Base-by-base conservation (phyloP, 2,113 vertebrate genomes). In the Reinhardtius hippoglossoides region DNA sequence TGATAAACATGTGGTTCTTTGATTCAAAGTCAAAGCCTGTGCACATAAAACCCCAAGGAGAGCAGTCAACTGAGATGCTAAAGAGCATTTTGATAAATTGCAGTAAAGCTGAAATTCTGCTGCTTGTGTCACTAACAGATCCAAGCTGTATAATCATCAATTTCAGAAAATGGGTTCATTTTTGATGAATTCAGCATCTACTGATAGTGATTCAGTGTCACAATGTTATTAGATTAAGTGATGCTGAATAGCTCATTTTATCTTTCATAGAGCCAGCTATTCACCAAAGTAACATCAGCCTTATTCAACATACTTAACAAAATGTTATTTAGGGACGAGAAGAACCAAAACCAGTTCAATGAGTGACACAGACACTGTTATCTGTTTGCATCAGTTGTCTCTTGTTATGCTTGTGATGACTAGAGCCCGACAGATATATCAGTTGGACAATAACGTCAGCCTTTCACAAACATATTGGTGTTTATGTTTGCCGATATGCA, bases 61-160 rank as follows among this genome's bases (percentile, higher is more conserved):
- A 70, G 44, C 15, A 26, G 18, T 58, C 59, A 72, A n/a, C 73
- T 81, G 71, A 66, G 67, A 68, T 70, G 69, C 31, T 12, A 58
- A 35, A 70, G 55, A 48, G 21, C 26, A 35, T 82, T 80, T 80
- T 52, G 9, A 58, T 57, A 15, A 68, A 54, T 26, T 50, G 44
- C 35, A 63, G 74, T 14, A 54, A 37, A 52, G 46, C 55, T 76
- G 7, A 50, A 70, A 64, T 23, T 50, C 50, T 27, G 23, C 44
- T 73, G 20, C 48, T 9, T 57, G 40, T 59, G 26, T 76, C 42
- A 4, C 13, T 10, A 63, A 31, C 52, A 27, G 26, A 27, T 58
- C 5, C 62, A 50, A 76, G 68, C 64, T 46, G 52, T 57, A 74
- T 44, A 5, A 23, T 18, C 16, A 20, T 48, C 44, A 46, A 5